Evolutionary conservation across 2,797 vertebrate species (phyloP).

Genomic region (Alectoris magna): DNA sequence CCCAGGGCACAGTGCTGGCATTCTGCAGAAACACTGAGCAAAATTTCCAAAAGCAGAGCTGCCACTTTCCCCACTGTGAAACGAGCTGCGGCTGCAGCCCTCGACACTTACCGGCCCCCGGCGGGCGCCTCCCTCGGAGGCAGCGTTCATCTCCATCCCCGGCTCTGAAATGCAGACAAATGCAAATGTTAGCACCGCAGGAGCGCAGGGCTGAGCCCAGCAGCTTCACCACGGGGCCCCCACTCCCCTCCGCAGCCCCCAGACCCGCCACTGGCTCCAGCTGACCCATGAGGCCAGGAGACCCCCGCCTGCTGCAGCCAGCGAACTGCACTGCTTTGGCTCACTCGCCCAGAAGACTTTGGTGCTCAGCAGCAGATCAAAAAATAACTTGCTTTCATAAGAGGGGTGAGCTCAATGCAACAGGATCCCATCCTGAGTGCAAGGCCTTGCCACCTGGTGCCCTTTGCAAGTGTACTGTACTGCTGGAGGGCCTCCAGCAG

Average conservation of each 20-base stretch:
- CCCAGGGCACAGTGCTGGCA: background rate
- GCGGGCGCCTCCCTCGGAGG: slow-evolving; percentile 75
- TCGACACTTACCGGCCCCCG: slow-evolving; percentile 85
- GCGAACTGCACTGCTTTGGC: slow-evolving; percentile 21
- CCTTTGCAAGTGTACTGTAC: background rate
- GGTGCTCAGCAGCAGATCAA: slow-evolving; percentile 60
- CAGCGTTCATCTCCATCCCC: slow-evolving; percentile 88
- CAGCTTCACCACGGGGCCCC: background rate
- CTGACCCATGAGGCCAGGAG: background rate
- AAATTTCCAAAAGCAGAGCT: background rate
- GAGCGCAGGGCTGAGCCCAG: slow-evolving; percentile 19
- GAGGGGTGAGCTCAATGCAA: slow-evolving; percentile 75
- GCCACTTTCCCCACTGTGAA: background rate
- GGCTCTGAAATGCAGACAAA: slow-evolving; percentile 27
- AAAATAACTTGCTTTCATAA: slow-evolving; percentile 86
- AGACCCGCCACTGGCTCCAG: background rate
- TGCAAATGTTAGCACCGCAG: background rate
- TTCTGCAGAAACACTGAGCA: background rate
- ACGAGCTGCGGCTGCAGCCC: background rate
- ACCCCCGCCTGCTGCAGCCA: background rate
- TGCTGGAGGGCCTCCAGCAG: background rate
- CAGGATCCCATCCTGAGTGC: slow-evolving; percentile 66
- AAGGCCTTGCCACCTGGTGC: background rate
- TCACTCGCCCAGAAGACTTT: slow-evolving; percentile 34
- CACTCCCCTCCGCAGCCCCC: slow-evolving; percentile 47